Base-by-base conservation (phyloP, 1,140 invertebrate species). In the Contarinia nasturtii region DNA sequence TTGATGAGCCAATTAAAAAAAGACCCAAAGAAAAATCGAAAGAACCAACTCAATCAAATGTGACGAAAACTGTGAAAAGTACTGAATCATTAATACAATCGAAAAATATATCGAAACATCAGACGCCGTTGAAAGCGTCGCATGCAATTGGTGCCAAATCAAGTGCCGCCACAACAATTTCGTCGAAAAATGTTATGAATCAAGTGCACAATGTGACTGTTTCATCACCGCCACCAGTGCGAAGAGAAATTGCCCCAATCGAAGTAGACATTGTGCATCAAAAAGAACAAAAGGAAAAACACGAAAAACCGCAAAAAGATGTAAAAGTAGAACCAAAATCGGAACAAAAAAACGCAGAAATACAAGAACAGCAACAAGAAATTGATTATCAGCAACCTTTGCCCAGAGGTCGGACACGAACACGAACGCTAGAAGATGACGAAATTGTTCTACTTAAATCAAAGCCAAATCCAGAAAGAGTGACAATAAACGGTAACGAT, bases 201-300 rank as follows among this genome's bases (percentile, higher is more conserved):
- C 56, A 54, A 11, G 58, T 55, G 42, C 58, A 62, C 37, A 64
- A 55, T 55, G 61, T 64, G 20, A 64, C 61, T 7, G 60, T 64
- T n/a, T 49, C 54, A 17, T 64, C 61, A 22, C 61, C 61, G 51
- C 61, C 61, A 15, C 51, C 56, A 47, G 56, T 52, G 48, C 55
- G 60, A 45, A 55, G 20, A 48, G 33, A 49, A 45, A 48, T 33
- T 7, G 41, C 40, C 20, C 11, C 34, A 5, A 14, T 34, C 27
- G 11, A 18, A 46, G 33, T 15, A 27, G 33, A 21, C 38, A 37
- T 34, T n/a, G 21, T 18, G 37, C 14, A 15, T 3, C 37, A 15
- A 15, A 3, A n/a, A 15, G 12, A 18, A 14, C 37, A n/a, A 3
- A n/a, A n/a, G 37, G 37, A 40, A 14, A 3, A n/a, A 40, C 14